Percentiles rank a stretch among this genome's conserved stretches.
Evolutionary conservation across 2,113 vertebrate genomes (phyloP).

Genomic region (Pomatostomus ruficeps): DNA sequence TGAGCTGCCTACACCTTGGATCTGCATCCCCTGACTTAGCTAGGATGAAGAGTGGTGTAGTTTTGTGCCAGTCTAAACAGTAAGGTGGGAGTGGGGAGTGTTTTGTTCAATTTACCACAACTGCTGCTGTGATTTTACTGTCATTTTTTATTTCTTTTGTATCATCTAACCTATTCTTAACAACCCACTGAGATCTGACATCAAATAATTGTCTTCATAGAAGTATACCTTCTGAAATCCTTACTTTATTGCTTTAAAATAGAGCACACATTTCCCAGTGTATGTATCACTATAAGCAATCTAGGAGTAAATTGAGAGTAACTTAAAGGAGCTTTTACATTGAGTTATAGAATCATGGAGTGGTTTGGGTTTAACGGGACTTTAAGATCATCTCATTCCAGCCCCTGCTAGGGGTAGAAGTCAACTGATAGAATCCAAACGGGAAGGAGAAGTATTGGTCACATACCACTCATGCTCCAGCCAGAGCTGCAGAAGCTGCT

Average conservation of each 20-base stretch:
- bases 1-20: not conserved
- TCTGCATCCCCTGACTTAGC: not conserved
- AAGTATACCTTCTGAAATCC: not conserved
- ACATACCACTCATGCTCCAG: accelerated
- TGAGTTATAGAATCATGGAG: not conserved
- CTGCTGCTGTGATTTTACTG: not conserved
- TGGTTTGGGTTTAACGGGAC: not conserved
- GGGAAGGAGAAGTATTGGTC: accelerated
- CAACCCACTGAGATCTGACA: not conserved
- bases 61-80: not conserved
- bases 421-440: not conserved
- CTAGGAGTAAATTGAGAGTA: not conserved
- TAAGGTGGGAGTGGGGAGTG: not conserved
- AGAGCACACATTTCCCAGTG: not conserved
- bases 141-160: not conserved
- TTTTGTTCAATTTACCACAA: not conserved
- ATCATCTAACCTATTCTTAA: not conserved
- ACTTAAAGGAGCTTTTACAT: not conserved
- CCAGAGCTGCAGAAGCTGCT: not conserved
- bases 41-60: not conserved
- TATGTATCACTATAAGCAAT: not conserved
- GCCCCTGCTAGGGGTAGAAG: not conserved
- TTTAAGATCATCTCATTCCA: not conserved
- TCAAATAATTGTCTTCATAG: not conserved
- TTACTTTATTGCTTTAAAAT: not conserved